These are phyloP conservation scores for Trissolcus japonicus DNA, from an alignment of 2,888 invertebrate genomes.

Conservation along the genomic window DNA sequence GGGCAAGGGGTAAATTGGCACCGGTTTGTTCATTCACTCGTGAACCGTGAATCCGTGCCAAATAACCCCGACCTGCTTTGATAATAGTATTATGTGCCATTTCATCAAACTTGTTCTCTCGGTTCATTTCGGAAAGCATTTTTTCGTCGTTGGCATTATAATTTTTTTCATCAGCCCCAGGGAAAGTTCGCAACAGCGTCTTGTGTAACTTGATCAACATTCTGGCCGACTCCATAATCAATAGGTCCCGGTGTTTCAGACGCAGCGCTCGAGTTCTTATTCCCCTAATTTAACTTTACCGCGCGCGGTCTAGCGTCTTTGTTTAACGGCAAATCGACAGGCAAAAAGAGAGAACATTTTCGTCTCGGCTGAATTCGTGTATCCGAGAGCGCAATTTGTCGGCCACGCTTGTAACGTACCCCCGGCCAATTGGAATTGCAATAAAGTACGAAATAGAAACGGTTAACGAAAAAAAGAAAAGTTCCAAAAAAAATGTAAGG, in stretches of 20 bases:
- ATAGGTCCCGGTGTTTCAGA: slow-evolving; percentile 36
- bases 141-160: slow-evolving; percentile 9
- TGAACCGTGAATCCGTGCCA: slow-evolving; percentile 14
- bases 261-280: slow-evolving; percentile 26
- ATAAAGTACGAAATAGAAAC: slow-evolving; percentile 40
- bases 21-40: slow-evolving; percentile 24
- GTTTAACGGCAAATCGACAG: slow-evolving; percentile 32
- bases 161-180: slow-evolving; percentile 3
- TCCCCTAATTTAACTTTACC: slow-evolving; percentile 43
- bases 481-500: slow-evolving; percentile 22
- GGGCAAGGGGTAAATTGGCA: slow-evolving; percentile 16
- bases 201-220: slow-evolving; percentile 36
- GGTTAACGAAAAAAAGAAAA: not conserved
- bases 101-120: slow-evolving; percentile 12
- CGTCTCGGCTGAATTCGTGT: slow-evolving; percentile 17
- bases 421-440: slow-evolving; percentile 30
- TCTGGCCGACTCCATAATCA: slow-evolving; percentile 36
- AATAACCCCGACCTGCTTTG: slow-evolving; percentile 18
- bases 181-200: slow-evolving; percentile 22
- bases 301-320: slow-evolving; percentile 23
- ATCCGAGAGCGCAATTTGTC: slow-evolving; percentile 14
- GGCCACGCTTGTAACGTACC: slow-evolving; percentile 5
- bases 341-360: slow-evolving; percentile 32
- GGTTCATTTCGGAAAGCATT: too few relatives aligned
- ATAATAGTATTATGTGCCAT: slow-evolving; percentile 10